These are phyloP conservation scores for Andrena minutula DNA, from an alignment of 2,888 invertebrate species.

Conservation along the genomic window DNA sequence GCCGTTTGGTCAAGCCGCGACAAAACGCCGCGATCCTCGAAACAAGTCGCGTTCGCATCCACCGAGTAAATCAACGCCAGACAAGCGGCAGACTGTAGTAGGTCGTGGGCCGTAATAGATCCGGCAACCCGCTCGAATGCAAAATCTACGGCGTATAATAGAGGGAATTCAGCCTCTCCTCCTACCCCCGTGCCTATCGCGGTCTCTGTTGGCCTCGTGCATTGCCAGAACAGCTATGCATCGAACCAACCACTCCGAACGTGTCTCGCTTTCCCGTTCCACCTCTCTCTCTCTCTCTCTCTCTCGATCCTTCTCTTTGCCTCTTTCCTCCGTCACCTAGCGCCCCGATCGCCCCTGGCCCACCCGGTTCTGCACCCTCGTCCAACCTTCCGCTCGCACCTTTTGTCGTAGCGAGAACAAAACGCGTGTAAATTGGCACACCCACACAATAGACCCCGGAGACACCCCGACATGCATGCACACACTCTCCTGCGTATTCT, in stretches of 20 bases:
- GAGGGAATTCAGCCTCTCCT: conserved; percentile 55
- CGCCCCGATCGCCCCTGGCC: conserved; percentile 48
- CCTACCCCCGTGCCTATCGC: conserved; percentile 10
- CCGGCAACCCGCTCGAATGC: conserved; percentile 60
- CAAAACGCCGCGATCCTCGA: conserved; percentile 47
- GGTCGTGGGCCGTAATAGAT: conserved; percentile 60
- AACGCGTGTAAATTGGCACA: conserved; percentile 83
- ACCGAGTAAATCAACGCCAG: conserved; percentile 63
- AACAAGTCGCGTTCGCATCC: conserved; percentile 62
- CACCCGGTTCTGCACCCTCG: conserved; percentile 59
- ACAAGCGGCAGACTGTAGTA: conserved; percentile 58
- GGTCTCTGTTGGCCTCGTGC: conserved; percentile 45
- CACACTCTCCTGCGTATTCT: conserved; percentile 31
- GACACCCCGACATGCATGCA: conserved; percentile 50
- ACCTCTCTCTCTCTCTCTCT: conserved; percentile 41
- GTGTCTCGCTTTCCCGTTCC: conserved; percentile 51
- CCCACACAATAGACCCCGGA: conserved; percentile 74
- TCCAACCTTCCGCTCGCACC: conserved; percentile 77
- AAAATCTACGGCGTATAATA: conserved; percentile 69
- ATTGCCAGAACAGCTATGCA: conserved; percentile 59
- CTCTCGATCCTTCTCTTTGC: conserved; percentile 16
- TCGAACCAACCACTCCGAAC: conserved; percentile 65
- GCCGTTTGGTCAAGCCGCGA: conserved; percentile 57
- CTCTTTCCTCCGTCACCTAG: conserved; percentile 59
- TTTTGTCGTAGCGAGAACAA: conserved; percentile 81